Conservation (phyloP, 2,797 vertebrate species). For the Pterois miles region DNA sequence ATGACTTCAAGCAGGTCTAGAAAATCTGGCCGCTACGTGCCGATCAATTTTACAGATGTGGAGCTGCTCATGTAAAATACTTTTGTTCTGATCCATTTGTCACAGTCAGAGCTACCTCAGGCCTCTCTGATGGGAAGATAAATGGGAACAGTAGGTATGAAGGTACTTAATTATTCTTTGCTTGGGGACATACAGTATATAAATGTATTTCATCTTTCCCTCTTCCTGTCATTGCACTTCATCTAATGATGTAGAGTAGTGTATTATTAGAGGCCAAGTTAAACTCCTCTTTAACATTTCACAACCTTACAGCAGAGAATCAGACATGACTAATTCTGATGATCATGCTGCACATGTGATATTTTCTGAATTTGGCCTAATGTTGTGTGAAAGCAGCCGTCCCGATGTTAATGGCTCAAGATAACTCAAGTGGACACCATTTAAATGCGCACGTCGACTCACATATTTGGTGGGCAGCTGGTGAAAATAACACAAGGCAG, state of each 20-base stretch:
- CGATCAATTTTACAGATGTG: constrained; percentile 13
- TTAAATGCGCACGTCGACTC: constrained; percentile 59
- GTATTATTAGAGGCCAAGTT: background rate
- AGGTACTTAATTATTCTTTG: constrained; percentile 16
- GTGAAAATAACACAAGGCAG: constrained; percentile 55
- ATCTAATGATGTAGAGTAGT: background rate
- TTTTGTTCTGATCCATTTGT: constrained; percentile 30
- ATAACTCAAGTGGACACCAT: constrained; percentile 67
- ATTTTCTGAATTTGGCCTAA: constrained; percentile 52
- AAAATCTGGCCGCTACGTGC: background rate
- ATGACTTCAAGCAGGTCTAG: background rate
- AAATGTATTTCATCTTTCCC: background rate
- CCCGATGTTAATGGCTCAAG: constrained; percentile 53
- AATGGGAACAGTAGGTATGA: constrained; percentile 7
- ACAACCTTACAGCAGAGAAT: constrained; percentile 12
- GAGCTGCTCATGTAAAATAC: background rate
- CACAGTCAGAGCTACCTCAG: background rate
- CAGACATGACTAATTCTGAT: constrained; percentile 27
- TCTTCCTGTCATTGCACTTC: background rate
- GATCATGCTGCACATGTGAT: constrained; percentile 30
- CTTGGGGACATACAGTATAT: constrained; percentile 1
- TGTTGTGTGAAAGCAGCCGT: constrained; percentile 60
- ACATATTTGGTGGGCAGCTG: constrained; percentile 61
- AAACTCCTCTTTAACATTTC: constrained; percentile 10
- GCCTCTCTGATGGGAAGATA: constrained; percentile 26